Evolutionary conservation across 2,888 invertebrate genomes (phyloP).

Genomic region (Apeira syringaria): DNA sequence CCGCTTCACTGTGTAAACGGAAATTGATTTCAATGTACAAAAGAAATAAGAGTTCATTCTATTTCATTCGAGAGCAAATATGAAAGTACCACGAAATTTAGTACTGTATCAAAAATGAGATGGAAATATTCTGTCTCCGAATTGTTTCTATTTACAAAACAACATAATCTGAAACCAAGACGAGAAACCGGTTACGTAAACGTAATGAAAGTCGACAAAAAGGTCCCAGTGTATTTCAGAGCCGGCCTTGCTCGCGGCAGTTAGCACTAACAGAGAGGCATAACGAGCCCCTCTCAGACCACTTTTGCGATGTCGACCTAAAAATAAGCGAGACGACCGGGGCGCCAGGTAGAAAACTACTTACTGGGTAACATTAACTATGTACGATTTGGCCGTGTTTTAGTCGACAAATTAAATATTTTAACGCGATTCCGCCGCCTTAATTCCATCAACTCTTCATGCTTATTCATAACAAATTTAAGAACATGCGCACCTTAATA

Average conservation of each 20-base stretch:
- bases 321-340: conserved; percentile 53
- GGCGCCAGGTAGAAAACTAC: conserved; percentile 37
- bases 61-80: conserved; percentile 10
- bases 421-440: conserved; percentile 20
- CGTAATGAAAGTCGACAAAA: conserved; percentile 14
- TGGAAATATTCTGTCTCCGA: too few relatives aligned
- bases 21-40: conserved; percentile 23
- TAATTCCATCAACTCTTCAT: conserved; percentile 15
- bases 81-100: too few relatives aligned
- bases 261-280: conserved; percentile 40
- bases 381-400: conserved; percentile 29
- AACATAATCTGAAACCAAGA: conserved; percentile 1
- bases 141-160: background rate
- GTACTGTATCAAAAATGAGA: too few relatives aligned
- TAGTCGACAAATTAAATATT: conserved; percentile 31
- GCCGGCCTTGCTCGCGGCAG: conserved; percentile 32
- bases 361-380: conserved; percentile 36
- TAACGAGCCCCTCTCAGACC: conserved; percentile 47
- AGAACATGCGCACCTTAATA: too few relatives aligned
- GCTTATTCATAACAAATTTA: too few relatives aligned
- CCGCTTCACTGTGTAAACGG: conserved; percentile 39
- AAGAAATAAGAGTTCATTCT: conserved; percentile 8
- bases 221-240: conserved; percentile 23
- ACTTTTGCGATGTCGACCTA: conserved; percentile 55
- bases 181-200: conserved; percentile 24